Base-by-base conservation (phyloP, 2,797 vertebrate genomes). In the Phrynocephalus guinanensis region DNA sequence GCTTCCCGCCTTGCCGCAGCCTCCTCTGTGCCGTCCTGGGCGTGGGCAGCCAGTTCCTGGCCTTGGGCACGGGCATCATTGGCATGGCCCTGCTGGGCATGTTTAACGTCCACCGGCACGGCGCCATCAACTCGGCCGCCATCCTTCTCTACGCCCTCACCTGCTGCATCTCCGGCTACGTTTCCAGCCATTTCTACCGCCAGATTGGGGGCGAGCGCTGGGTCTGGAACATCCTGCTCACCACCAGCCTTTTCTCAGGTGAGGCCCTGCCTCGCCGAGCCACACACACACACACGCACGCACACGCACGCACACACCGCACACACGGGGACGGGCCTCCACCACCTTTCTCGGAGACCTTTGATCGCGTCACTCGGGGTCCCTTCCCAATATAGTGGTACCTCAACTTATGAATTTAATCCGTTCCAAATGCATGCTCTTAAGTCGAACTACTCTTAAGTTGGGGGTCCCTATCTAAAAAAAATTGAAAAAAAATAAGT, bases 151-250 rank as follows among this genome's bases (percentile, higher is more conserved):
- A 99, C 20, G 98, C 98, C 11, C 95, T 99, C 93, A 98, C 98
- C 88, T 99, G 98, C 96, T 99, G 98, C 52, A 96, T 99, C 94
- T 98, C 98, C 1, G 98, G 98, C 56, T 99, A 98, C 33, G 97
- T 98, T 84, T 99, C 98, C 0, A 98, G 98, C 92, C 97, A 97
- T 94, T 98, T 99, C 95, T 99, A 99, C 97, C 97, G 97, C 13
- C 98, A 99, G 95, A 97, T 99, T 68, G 98, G 97, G 20, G 98
- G 98, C 71, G 96, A 98, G 92, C 97, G 95, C 68, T 99, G 98
- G 98, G 98, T 98, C 83, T 98, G 98, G 98, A 99, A 99, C 96
- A 99, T 99, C 92, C 97, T 99, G 91, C 98, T 99, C 87, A 98
- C 98, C 33, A 98, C 98, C 18, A 97, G 97, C 1, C 98, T 99